Percentiles rank a stretch among this genome's conserved stretches.
These are phyloP conservation scores for Oreohelix idahoensis DNA, from an alignment of 1,140 invertebrate species.

Conservation along the genomic window DNA sequence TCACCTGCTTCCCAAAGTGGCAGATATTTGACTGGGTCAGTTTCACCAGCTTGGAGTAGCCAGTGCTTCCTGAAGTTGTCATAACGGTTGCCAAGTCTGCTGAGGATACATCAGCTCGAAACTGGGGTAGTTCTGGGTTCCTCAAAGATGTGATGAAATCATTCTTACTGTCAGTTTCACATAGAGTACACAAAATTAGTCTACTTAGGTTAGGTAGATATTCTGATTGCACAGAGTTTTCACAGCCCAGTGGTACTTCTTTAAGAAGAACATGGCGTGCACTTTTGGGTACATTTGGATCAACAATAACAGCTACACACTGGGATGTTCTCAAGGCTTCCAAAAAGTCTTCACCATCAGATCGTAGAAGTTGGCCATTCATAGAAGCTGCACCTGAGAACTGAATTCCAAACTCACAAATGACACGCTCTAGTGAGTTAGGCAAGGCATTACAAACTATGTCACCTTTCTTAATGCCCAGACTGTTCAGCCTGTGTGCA, in stretches of 20 bases:
- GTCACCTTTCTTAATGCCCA: constrained; percentile 38
- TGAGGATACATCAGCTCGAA: constrained; percentile 12
- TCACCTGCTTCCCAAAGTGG: constrained; percentile 42
- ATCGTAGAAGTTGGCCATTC: constrained; percentile 45
- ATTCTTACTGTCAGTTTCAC: background rate
- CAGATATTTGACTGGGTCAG: constrained; percentile 35
- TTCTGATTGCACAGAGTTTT: constrained; percentile 15
- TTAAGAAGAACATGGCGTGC: constrained; percentile 26
- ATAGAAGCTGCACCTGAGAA: constrained; percentile 39
- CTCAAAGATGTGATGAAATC: constrained; percentile 33
- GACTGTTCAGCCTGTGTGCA: constrained; percentile 25
- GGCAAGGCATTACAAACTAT: constrained; percentile 43
- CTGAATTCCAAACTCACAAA: constrained; percentile 41
- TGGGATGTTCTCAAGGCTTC: constrained; percentile 33
- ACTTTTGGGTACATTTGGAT: constrained; percentile 25
- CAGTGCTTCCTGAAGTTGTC: constrained; percentile 47
- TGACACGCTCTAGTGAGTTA: constrained; percentile 46
- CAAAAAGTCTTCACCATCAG: constrained; percentile 46
- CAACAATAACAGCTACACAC: constrained; percentile 30
- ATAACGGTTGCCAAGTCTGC: constrained; percentile 39
- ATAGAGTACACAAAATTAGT: constrained; percentile 27
- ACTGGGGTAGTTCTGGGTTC: background rate
- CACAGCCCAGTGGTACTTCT: background rate
- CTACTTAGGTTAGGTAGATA: constrained; percentile 19
- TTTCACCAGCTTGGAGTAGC: constrained; percentile 46